Evolutionary conservation across 2,797 vertebrate genomes (phyloP).

Genomic region (Chiloscyllium punctatum): DNA sequence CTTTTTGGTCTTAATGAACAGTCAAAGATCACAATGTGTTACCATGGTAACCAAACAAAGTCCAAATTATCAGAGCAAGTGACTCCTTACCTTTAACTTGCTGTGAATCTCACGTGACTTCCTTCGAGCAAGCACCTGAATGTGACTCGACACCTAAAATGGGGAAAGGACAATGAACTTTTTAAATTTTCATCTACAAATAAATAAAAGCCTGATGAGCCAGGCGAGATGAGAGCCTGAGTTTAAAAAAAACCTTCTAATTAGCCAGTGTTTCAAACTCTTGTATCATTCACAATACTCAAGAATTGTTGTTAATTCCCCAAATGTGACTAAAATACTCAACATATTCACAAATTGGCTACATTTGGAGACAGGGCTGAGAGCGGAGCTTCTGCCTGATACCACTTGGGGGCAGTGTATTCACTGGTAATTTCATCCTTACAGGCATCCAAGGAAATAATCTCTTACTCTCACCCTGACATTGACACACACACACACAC

Average conservation of each 20-base stretch:
- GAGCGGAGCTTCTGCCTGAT: not conserved
- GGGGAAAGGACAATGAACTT: not conserved
- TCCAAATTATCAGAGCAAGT: not conserved
- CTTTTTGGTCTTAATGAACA: not conserved
- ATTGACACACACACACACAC: no score
- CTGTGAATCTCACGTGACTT: slow-evolving; percentile 57
- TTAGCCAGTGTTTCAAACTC: not conserved
- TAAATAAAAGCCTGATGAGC: not conserved
- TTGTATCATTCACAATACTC: not conserved
- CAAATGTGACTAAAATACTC: not conserved
- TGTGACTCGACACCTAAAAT: slow-evolving; percentile 55
- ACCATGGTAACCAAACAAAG: slow-evolving; percentile 24
- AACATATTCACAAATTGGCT: not conserved
- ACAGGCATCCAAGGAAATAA: not conserved
- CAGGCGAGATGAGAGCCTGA: no score
- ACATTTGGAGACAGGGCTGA: not conserved
- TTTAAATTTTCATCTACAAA: not conserved
- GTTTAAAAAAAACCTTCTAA: not conserved
- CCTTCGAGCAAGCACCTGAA: slow-evolving; percentile 55
- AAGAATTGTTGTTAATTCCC: not conserved
- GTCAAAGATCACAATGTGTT: not conserved
- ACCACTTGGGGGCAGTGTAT: not conserved
- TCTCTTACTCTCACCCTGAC: not conserved
- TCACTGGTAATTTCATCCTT: not conserved
- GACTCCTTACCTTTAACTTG: slow-evolving; percentile 52